Evolutionary conservation across 1,140 invertebrate species (phyloP).

Genomic region (Oncopodura yosiiana): DNA sequence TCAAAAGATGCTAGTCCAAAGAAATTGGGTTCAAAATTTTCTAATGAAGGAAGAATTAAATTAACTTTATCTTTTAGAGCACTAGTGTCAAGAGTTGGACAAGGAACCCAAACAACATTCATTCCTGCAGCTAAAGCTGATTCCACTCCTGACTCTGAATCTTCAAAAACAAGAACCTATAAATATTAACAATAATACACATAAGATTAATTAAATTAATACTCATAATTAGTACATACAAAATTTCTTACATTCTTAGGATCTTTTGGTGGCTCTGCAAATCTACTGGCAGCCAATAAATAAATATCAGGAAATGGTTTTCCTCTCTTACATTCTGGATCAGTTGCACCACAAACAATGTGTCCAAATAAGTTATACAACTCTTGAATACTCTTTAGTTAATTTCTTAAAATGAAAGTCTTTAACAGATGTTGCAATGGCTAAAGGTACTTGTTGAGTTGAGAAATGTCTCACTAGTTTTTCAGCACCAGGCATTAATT

Average conservation of each 20-base stretch:
- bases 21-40: conserved; percentile 70
- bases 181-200: too few relatives aligned
- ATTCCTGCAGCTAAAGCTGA: conserved; percentile 71
- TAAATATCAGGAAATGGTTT: conserved; percentile 94
- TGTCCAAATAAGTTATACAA: conserved; percentile 68
- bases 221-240: background rate
- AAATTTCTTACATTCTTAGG: conserved; percentile 15
- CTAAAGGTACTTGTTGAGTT: conserved; percentile 66
- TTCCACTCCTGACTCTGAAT: conserved; percentile 77
- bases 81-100: conserved; percentile 3
- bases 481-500: conserved; percentile 57
- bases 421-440: conserved; percentile 79
- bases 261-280: conserved; percentile 55
- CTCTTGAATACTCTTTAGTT: conserved; percentile 57
- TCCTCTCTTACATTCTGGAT: conserved; percentile 72
- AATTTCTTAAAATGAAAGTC: conserved; percentile 67
- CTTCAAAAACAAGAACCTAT: conserved; percentile 71
- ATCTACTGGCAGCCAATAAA: conserved; percentile 68
- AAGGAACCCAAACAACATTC: conserved; percentile 41
- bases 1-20: too few relatives aligned
- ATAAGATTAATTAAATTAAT: too few relatives aligned
- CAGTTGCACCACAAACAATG: conserved; percentile 70
- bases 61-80: conserved; percentile 59
- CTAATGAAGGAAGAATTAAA: conserved; percentile 58
- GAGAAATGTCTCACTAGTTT: conserved; percentile 68